Evolutionary conservation across 1,140 invertebrate genomes (phyloP).

Genomic region (Hyphantria cunea): DNA sequence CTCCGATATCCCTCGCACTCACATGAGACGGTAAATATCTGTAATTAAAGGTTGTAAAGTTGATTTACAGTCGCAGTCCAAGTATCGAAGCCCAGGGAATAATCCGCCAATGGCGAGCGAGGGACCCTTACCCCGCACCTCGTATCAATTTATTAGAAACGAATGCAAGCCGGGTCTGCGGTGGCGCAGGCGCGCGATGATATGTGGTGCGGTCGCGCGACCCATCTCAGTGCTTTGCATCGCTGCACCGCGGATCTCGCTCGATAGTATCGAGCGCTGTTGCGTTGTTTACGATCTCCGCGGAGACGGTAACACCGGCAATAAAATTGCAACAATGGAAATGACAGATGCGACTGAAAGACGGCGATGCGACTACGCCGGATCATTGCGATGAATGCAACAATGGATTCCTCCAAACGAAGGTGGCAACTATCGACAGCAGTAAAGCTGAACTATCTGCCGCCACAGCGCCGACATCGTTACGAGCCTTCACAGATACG

Average conservation of each 20-base stretch:
- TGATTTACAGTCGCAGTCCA: conserved; percentile 74
- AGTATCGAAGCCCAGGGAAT: conserved; percentile 63
- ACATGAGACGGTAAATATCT: conserved; percentile 79
- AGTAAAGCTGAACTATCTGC: conserved; percentile 51
- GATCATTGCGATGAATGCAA: conserved; percentile 76
- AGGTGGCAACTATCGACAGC: conserved; percentile 73
- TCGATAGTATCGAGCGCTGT: conserved; percentile 68
- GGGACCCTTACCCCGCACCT: conserved; percentile 46
- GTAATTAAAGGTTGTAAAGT: conserved; percentile 81
- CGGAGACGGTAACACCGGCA: conserved; percentile 74
- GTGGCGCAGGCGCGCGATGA: conserved; percentile 63
- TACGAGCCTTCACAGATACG: conserved; percentile 25
- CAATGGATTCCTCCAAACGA: conserved; percentile 73
- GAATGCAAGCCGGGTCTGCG: conserved; percentile 75
- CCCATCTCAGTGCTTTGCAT: conserved; percentile 44
- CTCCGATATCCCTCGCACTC: conserved; percentile 73
- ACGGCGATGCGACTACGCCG: conserved; percentile 66
- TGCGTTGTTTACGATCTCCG: conserved; percentile 70
- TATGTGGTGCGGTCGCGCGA: conserved; percentile 68
- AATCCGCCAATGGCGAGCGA: conserved; percentile 68
- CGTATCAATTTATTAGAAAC: conserved; percentile 80
- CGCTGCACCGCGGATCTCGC: conserved; percentile 49
- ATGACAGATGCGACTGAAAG: conserved; percentile 75
- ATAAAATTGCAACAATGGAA: conserved; percentile 80
- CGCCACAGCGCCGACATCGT: conserved; percentile 10